Evolutionary conservation across 1,140 invertebrate genomes (phyloP).

Genomic region (Drosophila virilis): DNA sequence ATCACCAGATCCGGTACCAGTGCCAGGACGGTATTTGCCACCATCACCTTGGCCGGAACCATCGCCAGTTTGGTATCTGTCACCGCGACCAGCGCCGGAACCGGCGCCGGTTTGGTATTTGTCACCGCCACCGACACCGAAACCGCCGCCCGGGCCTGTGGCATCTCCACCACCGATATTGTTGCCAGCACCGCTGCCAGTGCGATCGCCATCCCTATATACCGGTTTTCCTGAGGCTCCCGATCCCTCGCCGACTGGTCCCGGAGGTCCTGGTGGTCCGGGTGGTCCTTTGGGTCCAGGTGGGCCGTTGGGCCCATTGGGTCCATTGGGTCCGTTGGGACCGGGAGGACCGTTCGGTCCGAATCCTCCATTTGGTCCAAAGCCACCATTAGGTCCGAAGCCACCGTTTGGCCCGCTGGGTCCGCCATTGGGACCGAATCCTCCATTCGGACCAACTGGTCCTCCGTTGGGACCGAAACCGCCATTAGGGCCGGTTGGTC

Average conservation of each 20-base stretch:
- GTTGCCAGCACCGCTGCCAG: constrained; percentile 42
- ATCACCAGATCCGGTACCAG: constrained; percentile 28
- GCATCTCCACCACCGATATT: constrained; percentile 29
- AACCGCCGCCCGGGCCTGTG: constrained; percentile 16
- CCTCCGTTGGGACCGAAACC: constrained; percentile 59
- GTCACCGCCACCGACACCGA: constrained; percentile 25
- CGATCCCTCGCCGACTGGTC: constrained; percentile 59
- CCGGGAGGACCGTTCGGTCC: constrained; percentile 69
- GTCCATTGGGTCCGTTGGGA: constrained; percentile 56
- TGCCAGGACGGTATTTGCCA: constrained; percentile 35
- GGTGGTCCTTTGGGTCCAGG: constrained; percentile 64
- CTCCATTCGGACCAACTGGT: constrained; percentile 63
- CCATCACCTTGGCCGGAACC: constrained; percentile 53
- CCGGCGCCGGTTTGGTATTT: constrained; percentile 29
- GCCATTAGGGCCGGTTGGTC: constrained; percentile 41
- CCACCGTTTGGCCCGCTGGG: constrained; percentile 64
- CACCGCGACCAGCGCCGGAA: constrained; percentile 28
- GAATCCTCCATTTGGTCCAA: constrained; percentile 64
- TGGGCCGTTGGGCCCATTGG: constrained; percentile 61
- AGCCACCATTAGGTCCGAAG: constrained; percentile 50
- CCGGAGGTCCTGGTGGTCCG: constrained; percentile 63
- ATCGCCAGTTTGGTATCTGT: constrained; percentile 22
- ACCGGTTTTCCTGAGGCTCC: constrained; percentile 81
- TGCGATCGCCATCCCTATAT: constrained; percentile 60
- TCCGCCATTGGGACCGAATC: constrained; percentile 62